These are phyloP conservation scores for Halichondria panicea DNA, from an alignment of 37 sponge, comb jelly and placozoan species.

Conservation along the genomic window DNA sequence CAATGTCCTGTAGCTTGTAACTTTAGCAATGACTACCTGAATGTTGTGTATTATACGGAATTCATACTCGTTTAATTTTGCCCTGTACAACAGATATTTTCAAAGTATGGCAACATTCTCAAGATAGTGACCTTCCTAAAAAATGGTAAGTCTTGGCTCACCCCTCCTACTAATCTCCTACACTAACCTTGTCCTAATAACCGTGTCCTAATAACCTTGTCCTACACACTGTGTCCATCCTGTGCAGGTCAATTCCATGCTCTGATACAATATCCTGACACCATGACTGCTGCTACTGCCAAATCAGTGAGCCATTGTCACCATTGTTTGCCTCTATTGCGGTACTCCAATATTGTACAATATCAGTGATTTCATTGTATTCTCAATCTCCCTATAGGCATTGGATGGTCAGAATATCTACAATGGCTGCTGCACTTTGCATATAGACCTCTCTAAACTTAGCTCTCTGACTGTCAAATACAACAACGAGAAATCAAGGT, in stretches of 20 bases:
- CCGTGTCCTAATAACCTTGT: too few species aligned
- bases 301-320: constrained; percentile 58
- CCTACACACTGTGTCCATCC: neutral
- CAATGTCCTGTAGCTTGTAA: too few species aligned
- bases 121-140: constrained; percentile 91
- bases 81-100: constrained; percentile 90
- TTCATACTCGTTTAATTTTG: too few species aligned
- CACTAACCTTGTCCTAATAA: too few species aligned
- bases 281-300: constrained; percentile 53
- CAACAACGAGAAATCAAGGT: constrained; percentile 94
- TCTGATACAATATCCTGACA: constrained; percentile 67
- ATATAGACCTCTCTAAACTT: constrained; percentile 86
- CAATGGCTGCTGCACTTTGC: constrained; percentile 92
- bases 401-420: constrained; percentile 94
- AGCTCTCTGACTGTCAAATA: constrained; percentile 76
- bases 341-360: neutral
- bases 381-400: constrained; percentile 43
- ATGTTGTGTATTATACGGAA: too few species aligned
- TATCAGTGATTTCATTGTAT: neutral
- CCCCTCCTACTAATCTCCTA: too few species aligned
- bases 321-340: neutral
- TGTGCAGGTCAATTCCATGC: constrained; percentile 79
- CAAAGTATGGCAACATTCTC: constrained; percentile 82
- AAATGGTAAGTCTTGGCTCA: constrained; percentile 89
- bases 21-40: too few species aligned